A percentile compares a stretch with the other conserved stretches of the same genome.
phyloP scores from a whole-genome alignment of 2,888 invertebrate species.

The Apodemia hepburni region DNA sequence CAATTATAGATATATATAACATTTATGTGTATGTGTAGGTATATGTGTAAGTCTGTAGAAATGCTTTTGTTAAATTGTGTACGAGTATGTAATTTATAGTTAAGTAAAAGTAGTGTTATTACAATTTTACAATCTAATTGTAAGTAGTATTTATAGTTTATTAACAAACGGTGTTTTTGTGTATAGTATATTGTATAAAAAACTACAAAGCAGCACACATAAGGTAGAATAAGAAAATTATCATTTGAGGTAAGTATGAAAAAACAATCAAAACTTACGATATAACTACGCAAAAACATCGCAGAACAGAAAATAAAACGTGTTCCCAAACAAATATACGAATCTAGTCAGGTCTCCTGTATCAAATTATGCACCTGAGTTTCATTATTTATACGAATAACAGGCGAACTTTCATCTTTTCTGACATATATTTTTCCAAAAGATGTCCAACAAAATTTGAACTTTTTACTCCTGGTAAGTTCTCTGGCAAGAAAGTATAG shows the following conservation, averaged over 20 bases:
- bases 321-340: constrained; percentile 3
- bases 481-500: too few relatives aligned
- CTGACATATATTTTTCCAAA: too few relatives aligned
- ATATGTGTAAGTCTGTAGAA: constrained; percentile 1
- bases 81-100: neutral
- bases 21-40: neutral
- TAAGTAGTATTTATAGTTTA: neutral
- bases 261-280: neutral
- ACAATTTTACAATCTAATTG: neutral
- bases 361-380: neutral
- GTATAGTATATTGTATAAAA: neutral
- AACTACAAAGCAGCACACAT: neutral
- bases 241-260: neutral
- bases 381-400: constrained; percentile 21
- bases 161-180: neutral
- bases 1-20: too few relatives aligned
- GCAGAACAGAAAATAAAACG: neutral
- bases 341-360: constrained; percentile 6
- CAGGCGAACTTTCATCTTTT: constrained; percentile 11
- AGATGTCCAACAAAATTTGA: too few relatives aligned
- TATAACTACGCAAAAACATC: neutral
- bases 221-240: neutral
- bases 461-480: too few relatives aligned
- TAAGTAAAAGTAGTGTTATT: neutral
- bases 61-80: neutral